Base-by-base conservation (phyloP, 2,888 invertebrate species). In the Exephanes ischioxanthus region DNA sequence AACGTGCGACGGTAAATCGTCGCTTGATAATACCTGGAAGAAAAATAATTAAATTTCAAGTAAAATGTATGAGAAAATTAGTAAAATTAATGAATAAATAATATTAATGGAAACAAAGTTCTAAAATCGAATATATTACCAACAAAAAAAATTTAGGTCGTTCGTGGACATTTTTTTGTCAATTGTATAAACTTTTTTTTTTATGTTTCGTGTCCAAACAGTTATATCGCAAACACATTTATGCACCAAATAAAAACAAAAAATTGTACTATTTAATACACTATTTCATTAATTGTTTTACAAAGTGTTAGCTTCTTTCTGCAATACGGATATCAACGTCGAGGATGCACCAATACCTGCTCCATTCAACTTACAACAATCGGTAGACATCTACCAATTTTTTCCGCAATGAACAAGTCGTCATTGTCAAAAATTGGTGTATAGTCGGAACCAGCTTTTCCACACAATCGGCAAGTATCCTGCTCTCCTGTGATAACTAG, bases 1-100 rank as follows among this genome's bases (percentile, higher is more conserved):
- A 6, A 91, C 87, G 22, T 88, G 87, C 26, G 77, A 80, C 16
- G 91, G 89, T 30, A 91, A 73, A 55, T 87, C 71, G 80, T 90
- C 91, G 37, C 84, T 84, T 1, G 87, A 81, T 51, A 87, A 72
- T 26, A 90, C 86, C 90, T 90, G 61, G 0, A 4, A 19, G 79
- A 79, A 37, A 55, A 71, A n/a, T 11, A 45, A 66, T 37, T 37
- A 58, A 11, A n/a, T 53, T 14, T 51, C n/a, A n/a, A 19, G 4
- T 53, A 6, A n/a, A 16, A 53, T 53, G 4, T 0, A 7, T 16
- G n/a, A 53, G 6, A 53, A 53, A 1, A n/a, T n/a, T 1, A 53
- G 53, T 53, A 5, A 5, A n/a, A 53, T 53, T 1, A n/a, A 16
- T n/a, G 6, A 53, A 53, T 53, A n/a, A 16, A n/a, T 53, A 53